These are phyloP conservation scores for Falco cherrug DNA, from an alignment of 2,797 vertebrate species.

Conservation along the genomic window DNA sequence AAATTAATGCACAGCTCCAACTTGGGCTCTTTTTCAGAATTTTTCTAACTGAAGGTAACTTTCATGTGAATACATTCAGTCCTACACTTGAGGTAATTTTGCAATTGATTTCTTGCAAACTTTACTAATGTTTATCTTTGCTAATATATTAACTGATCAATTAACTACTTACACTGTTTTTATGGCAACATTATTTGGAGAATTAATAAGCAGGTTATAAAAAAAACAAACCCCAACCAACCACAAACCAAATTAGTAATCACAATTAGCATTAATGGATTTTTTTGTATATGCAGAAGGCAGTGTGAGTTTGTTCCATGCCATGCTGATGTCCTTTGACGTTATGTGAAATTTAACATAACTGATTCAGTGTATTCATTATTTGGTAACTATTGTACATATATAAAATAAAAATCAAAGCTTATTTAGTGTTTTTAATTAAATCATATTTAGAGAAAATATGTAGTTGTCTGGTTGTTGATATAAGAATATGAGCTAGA, in stretches of 20 bases:
- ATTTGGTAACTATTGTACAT: constrained; percentile 80
- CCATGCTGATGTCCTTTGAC: constrained; percentile 71
- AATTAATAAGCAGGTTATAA: constrained; percentile 54
- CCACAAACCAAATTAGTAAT: constrained; percentile 29
- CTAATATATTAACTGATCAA: constrained; percentile 66
- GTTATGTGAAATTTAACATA: constrained; percentile 74
- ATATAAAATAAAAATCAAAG: constrained; percentile 80
- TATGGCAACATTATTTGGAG: constrained; percentile 64
- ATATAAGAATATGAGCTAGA: neutral
- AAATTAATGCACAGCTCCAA: constrained; percentile 73
- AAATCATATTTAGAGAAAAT: constrained; percentile 69
- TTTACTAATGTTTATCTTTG: constrained; percentile 76
- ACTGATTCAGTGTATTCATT: constrained; percentile 74
- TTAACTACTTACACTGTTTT: constrained; percentile 67
- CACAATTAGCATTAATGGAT: constrained; percentile 39
- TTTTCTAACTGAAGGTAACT: constrained; percentile 76
- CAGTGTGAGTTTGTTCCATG: constrained; percentile 69
- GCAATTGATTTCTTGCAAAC: constrained; percentile 64
- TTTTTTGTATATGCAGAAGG: constrained; percentile 73
- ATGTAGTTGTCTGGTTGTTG: constrained; percentile 38
- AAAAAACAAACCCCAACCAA: neutral
- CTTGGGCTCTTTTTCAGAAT: constrained; percentile 74
- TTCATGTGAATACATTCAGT: constrained; percentile 63
- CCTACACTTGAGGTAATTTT: constrained; percentile 72
- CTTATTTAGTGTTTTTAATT: constrained; percentile 78